Percentiles rank a stretch among this genome's conserved stretches.
These are phyloP conservation scores for Dinocampus coccinellae DNA, from an alignment of 2,888 invertebrate genomes.

Conservation along the genomic window DNA sequence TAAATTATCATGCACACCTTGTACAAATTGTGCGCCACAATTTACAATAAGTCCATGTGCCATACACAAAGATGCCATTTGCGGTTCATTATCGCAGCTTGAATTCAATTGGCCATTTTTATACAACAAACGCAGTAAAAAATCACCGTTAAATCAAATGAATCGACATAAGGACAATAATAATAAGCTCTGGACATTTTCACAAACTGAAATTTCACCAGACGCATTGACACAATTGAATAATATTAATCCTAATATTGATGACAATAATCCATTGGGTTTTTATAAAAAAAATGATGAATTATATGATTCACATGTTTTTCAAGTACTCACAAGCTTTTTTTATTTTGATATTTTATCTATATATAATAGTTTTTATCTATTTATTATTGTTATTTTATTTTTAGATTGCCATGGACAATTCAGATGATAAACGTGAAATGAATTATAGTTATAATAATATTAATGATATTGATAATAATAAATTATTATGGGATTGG, in stretches of 20 bases:
- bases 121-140: not conserved
- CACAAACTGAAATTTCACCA: slow-evolving; percentile 15
- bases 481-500: slow-evolving; percentile 78
- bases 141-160: not conserved
- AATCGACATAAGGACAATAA: not conserved
- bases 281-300: not conserved
- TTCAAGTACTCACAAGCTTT: not conserved
- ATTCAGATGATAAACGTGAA: not conserved
- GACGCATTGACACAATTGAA: slow-evolving; percentile 8
- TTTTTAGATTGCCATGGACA: not conserved
- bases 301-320: not conserved
- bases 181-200: slow-evolving; percentile 21
- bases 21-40: slow-evolving; percentile 77
- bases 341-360: not conserved
- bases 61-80: slow-evolving; percentile 81
- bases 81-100: slow-evolving; percentile 78
- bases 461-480: slow-evolving; percentile 54
- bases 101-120: slow-evolving; percentile 76
- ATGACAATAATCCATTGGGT: not conserved
- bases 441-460: not conserved
- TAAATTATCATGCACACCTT: slow-evolving; percentile 77
- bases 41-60: slow-evolving; percentile 82
- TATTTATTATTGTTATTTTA: not conserved
- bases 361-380: not conserved
- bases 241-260: slow-evolving; percentile 1